These are phyloP conservation scores for Heliconius ethilla DNA, from an alignment of 2,888 invertebrate species.

Conservation along the genomic window DNA sequence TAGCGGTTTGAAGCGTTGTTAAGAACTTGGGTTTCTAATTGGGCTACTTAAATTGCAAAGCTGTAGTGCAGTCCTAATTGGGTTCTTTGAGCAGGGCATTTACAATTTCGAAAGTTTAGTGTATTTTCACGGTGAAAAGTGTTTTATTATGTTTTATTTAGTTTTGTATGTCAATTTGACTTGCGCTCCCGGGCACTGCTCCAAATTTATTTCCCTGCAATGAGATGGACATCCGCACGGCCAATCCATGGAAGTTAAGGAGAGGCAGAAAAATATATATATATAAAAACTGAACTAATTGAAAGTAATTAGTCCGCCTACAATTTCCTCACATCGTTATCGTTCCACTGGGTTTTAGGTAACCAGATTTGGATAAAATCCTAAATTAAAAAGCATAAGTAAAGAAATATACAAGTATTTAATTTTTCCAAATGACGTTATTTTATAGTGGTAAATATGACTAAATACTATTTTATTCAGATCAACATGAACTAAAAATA, in stretches of 20 bases:
- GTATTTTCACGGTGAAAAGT: slow-evolving; percentile 3
- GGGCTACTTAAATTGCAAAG: slow-evolving; percentile 24
- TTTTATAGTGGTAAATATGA: not conserved
- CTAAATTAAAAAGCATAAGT: not conserved
- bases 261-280: not conserved
- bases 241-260: not conserved
- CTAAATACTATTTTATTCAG: not conserved
- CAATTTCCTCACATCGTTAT: not conserved
- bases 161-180: not conserved
- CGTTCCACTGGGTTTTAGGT: no score
- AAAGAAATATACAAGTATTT: not conserved
- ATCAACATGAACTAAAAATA: not conserved
- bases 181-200: not conserved
- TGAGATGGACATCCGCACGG: not conserved
- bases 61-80: slow-evolving; percentile 28
- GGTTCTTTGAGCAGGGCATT: slow-evolving; percentile 20
- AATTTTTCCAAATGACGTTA: not conserved
- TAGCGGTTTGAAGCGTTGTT: slow-evolving; percentile 16
- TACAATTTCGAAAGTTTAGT: slow-evolving; percentile 12
- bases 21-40: slow-evolving; percentile 29
- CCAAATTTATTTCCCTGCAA: no score
- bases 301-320: not conserved
- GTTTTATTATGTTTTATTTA: not conserved
- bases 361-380: no score
- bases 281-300: no score